Conservation (phyloP, 2,888 invertebrate species). For the Mactromeris polynyma region DNA sequence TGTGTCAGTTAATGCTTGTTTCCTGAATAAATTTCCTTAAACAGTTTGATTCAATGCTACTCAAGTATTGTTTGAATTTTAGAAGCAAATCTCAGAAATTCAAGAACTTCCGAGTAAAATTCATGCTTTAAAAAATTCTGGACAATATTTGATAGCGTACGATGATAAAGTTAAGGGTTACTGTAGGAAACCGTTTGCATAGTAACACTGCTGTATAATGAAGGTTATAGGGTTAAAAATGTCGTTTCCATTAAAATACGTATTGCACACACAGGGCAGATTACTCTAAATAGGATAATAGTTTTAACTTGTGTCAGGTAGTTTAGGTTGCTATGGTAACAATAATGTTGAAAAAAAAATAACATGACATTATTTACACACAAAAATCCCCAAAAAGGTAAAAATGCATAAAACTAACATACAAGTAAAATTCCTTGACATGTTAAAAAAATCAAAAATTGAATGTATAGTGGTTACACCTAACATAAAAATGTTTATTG, state of each 20-base stretch:
- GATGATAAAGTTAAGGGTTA: background rate
- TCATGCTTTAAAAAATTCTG: background rate
- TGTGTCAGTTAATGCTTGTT: background rate
- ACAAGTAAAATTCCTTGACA: conserved; percentile 53
- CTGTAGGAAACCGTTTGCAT: conserved; percentile 22
- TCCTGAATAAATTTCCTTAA: background rate
- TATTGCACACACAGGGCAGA: conserved; percentile 39
- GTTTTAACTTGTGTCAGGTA: conserved; percentile 59
- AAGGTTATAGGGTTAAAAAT: conserved; percentile 26
- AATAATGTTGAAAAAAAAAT: conserved; percentile 49
- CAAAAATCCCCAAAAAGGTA: conserved; percentile 56
- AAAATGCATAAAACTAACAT: conserved; percentile 64
- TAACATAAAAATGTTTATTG: conserved; percentile 32
- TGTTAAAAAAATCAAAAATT: conserved; percentile 22
- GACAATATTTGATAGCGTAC: background rate
- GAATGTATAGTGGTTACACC: conserved; percentile 48
- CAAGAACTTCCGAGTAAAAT: background rate
- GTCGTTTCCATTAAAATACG: conserved; percentile 34
- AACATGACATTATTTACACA: conserved; percentile 61
- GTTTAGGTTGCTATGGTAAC: conserved; percentile 64
- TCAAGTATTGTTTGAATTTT: background rate
- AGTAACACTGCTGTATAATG: conserved; percentile 16
- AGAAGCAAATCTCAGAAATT: background rate
- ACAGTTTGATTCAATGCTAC: background rate
- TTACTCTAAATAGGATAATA: conserved; percentile 41